These are phyloP conservation scores for Mamestra configurata DNA, from an alignment of 1,140 invertebrate genomes.

Conservation along the genomic window DNA sequence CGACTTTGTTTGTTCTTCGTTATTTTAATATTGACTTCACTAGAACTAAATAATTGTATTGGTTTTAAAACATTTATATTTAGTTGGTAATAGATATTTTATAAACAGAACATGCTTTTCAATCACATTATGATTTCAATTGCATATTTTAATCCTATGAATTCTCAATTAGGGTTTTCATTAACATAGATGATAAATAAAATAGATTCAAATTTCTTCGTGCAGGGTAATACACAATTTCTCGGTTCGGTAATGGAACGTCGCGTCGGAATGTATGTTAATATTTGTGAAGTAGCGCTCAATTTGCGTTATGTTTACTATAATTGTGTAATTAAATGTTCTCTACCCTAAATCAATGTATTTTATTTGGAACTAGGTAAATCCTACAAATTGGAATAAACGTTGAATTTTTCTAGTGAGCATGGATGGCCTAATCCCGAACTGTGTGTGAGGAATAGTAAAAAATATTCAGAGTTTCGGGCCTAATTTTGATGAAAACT, in stretches of 20 bases:
- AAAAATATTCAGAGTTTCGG: too few relatives aligned
- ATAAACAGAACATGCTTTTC: conserved; percentile 53
- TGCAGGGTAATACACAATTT: conserved; percentile 78
- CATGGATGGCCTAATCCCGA: too few relatives aligned
- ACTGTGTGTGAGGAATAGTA: too few relatives aligned
- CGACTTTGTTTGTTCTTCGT: conserved; percentile 40
- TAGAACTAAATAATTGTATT: conserved; percentile 14
- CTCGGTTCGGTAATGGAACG: conserved; percentile 50
- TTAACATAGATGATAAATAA: conserved; percentile 72
- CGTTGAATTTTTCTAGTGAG: too few relatives aligned
- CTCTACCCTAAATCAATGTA: conserved; percentile 39
- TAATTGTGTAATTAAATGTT: conserved; percentile 63
- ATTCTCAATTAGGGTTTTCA: conserved; percentile 60
- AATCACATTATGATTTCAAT: conserved; percentile 55
- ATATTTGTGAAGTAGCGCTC: conserved; percentile 63
- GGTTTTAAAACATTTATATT: conserved; percentile 47
- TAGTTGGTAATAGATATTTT: conserved; percentile 44
- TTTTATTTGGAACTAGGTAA: conserved; percentile 37
- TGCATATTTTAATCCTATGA: conserved; percentile 67
- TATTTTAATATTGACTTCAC: conserved; percentile 5
- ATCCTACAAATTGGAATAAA: too few relatives aligned
- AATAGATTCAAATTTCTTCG: conserved; percentile 82
- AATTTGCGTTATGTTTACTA: conserved; percentile 66
- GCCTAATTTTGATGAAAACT: too few relatives aligned
- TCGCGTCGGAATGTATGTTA: conserved; percentile 53